These are phyloP conservation scores for Drosophila repletoides DNA, from an alignment of 1,140 invertebrate species.

Conservation along the genomic window DNA sequence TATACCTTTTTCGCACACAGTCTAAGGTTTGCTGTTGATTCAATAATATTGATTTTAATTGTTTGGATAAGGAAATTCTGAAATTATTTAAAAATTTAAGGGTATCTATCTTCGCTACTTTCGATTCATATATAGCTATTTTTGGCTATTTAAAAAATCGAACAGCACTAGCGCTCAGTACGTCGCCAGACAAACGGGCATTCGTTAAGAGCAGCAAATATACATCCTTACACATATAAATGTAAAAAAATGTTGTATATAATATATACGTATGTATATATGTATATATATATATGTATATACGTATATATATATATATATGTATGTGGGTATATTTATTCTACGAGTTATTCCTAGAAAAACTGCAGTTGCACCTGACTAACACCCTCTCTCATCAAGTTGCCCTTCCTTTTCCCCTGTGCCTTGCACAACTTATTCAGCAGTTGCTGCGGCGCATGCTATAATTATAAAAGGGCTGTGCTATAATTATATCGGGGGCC, in stretches of 20 bases:
- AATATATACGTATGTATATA: not conserved
- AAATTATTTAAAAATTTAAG: no score
- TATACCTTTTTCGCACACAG: no score
- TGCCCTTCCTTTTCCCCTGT: constrained; percentile 16
- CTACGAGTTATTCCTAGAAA: constrained; percentile 39
- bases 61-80: no score
- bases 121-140: no score
- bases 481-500: constrained; percentile 69
- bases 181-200: constrained; percentile 37
- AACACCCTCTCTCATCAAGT: not conserved
- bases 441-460: constrained; percentile 41
- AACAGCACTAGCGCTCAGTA: constrained; percentile 36
- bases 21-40: no score
- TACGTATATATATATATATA: not conserved
- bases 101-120: no score
- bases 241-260: not conserved
- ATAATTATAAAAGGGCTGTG: constrained; percentile 70
- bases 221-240: not conserved
- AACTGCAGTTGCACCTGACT: constrained; percentile 33
- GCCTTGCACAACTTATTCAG: constrained; percentile 45
- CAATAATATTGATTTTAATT: no score
- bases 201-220: constrained; percentile 7
- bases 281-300: not conserved
- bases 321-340: no score
- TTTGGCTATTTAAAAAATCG: no score